A percentile compares a stretch with the other conserved stretches of the same genome.
Conservation (phyloP, 2,797 vertebrate species). For the Lerista edwardsae region DNA sequence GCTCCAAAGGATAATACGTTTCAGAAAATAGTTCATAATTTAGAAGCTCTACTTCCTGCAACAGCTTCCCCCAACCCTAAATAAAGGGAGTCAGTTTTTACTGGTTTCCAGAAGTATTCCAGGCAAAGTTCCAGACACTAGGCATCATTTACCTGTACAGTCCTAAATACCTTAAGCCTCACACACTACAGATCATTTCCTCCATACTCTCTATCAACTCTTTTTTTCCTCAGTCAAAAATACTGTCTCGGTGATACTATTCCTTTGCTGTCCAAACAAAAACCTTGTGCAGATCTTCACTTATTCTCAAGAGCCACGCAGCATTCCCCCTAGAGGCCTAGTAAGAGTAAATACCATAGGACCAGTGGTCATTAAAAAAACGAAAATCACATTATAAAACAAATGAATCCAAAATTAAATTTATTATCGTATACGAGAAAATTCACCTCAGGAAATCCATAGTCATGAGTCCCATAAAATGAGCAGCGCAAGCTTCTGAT, state of each 20-base stretch:
- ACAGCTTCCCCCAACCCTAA: too few relatives aligned
- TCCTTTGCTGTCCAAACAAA: neutral
- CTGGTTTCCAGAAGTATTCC: neutral
- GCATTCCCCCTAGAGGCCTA: neutral
- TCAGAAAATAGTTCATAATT: too few relatives aligned
- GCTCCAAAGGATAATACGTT: too few relatives aligned
- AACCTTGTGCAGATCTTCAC: neutral
- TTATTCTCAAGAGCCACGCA: neutral
- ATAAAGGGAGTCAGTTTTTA: neutral
- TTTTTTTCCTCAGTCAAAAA: neutral
- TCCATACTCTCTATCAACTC: neutral
- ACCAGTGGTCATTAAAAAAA: neutral
- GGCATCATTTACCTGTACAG: neutral
- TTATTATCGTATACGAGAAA: conserved; percentile 17
- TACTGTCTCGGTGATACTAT: neutral
- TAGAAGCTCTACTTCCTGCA: neutral
- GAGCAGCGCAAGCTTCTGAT: conserved; percentile 30
- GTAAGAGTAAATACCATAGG: neutral
- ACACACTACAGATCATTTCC: too few relatives aligned
- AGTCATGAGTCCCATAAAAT: conserved; percentile 23
- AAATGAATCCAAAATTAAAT: conserved; percentile 8
- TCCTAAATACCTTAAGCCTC: too few relatives aligned
- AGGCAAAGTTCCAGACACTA: neutral
- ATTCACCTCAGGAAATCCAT: neutral
- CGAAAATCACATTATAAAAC: conserved; percentile 1